Evolutionary conservation across 2,113 vertebrate genomes (phyloP).

Genomic region (Arizona elegans): DNA sequence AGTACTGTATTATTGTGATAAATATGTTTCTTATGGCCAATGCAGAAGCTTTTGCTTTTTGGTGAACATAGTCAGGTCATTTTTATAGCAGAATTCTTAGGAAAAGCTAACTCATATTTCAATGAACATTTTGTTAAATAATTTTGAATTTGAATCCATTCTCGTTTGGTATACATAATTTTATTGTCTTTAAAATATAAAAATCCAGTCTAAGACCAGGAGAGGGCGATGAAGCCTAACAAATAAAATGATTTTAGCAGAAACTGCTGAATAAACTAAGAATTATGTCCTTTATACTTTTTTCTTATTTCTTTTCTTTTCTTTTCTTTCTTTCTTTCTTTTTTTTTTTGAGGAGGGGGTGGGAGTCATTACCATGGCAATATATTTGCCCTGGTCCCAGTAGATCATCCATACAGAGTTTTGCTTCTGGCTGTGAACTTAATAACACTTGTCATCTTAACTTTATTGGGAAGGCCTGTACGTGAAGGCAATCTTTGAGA

Average conservation of each 20-base stretch:
- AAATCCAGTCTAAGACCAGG: slow-evolving; percentile 62
- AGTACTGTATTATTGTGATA: neutral
- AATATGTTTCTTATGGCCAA: neutral
- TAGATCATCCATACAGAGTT: neutral
- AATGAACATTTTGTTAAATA: neutral
- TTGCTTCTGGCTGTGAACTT: slow-evolving; percentile 26
- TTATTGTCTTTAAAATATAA: slow-evolving; percentile 18
- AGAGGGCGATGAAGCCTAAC: slow-evolving; percentile 71
- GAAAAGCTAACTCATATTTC: neutral
- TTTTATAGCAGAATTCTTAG: neutral
- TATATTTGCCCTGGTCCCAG: slow-evolving; percentile 8
- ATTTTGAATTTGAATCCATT: neutral
- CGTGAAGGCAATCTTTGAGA: slow-evolving; percentile 36
- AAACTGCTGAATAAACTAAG: neutral
- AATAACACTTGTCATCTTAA: rapidly evolving
- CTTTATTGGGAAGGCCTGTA: neutral
- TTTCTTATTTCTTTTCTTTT: neutral
- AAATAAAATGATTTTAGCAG: slow-evolving; percentile 38
- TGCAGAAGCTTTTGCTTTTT: neutral
- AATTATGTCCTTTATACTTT: slow-evolving; percentile 6
- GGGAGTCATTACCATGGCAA: neutral
- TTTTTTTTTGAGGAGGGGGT: neutral
- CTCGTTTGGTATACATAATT: neutral
- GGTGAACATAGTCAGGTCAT: neutral
- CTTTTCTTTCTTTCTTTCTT: neutral